Base-by-base conservation (phyloP, 2,888 invertebrate genomes). In the Eristalis pertinax region DNA sequence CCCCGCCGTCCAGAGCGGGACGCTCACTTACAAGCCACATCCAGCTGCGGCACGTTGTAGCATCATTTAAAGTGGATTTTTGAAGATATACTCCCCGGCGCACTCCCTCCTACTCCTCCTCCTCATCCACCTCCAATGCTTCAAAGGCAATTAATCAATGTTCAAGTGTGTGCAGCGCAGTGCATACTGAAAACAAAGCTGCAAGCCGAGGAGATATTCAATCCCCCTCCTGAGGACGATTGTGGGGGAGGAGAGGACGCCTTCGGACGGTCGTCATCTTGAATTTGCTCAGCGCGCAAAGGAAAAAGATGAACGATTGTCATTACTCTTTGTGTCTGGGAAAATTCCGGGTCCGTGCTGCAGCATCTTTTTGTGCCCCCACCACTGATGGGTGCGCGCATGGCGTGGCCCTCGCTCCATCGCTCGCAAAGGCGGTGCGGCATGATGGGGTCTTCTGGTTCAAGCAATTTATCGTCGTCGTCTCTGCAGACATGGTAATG, bases 291-390 rank as follows among this genome's bases (percentile, higher is more conserved):
- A 38, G 41, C 50, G 60, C 60, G 32, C 43, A 41, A 24, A 74
- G 63, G 69, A 77, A 84, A 43, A 82, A 84, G 81, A 88, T 86
- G 88, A 89, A 88, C 83, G 81, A 86, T 82, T 88, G 84, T 88
- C 88, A 89, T 88, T 89, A 85, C 81, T 89, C 81, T 80, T 77
- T 83, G 50, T 50, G 89, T 89, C 88, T 79, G 67, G 63, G 70
- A 43, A 84, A 82, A 85, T 82, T 79, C 32, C 32, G 83, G 72
- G 74, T 69, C 77, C 32, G 64, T 76, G 76, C 35, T 60, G 60
- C 58, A 58, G 13, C 41, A 56, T 64, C 72, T 73, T 80, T 19
- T 73, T 80, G 56, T 67, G 41, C 63, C 50, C 26, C 64, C 50
- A n/a, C n/a, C 19, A n/a, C 1, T 7, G 50, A n/a, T 41, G 60